Evolutionary conservation across 2,113 vertebrate genomes (phyloP).

Genomic region (Formicarius rufipectus): DNA sequence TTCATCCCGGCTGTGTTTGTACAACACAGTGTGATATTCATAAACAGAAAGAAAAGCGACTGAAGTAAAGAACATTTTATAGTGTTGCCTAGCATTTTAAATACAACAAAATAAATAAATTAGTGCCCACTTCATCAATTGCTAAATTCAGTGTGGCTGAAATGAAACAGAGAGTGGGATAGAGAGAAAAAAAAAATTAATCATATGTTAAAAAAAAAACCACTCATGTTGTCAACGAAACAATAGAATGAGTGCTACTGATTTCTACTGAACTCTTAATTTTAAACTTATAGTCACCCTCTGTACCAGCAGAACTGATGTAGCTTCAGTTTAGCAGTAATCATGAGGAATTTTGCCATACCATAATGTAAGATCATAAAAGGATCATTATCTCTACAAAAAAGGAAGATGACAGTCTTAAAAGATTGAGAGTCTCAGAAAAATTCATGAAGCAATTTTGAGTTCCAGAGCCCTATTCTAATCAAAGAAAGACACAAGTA

Average conservation of each 20-base stretch:
- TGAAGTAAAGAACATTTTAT: neutral
- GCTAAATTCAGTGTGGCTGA: neutral
- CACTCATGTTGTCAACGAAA: neutral
- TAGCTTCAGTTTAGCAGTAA: neutral
- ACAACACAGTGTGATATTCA: constrained; percentile 17
- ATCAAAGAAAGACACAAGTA: neutral
- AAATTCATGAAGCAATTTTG: neutral
- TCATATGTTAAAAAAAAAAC: neutral
- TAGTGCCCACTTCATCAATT: neutral
- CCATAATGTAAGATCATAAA: neutral
- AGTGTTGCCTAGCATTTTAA: neutral
- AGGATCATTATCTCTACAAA: neutral
- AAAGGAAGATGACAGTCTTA: neutral
- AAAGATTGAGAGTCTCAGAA: neutral
- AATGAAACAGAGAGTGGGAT: neutral
- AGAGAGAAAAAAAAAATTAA: neutral
- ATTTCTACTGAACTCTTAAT: neutral
- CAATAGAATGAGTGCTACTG: neutral
- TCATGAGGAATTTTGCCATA: neutral
- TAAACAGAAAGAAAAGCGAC: neutral
- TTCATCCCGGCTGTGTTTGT: constrained; percentile 20
- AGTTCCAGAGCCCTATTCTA: neutral
- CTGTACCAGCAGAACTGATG: neutral
- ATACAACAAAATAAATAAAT: neutral
- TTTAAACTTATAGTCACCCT: neutral